phyloP scores from a whole-genome alignment of 2,113 vertebrate genomes.

The Meriones unguiculatus region DNA sequence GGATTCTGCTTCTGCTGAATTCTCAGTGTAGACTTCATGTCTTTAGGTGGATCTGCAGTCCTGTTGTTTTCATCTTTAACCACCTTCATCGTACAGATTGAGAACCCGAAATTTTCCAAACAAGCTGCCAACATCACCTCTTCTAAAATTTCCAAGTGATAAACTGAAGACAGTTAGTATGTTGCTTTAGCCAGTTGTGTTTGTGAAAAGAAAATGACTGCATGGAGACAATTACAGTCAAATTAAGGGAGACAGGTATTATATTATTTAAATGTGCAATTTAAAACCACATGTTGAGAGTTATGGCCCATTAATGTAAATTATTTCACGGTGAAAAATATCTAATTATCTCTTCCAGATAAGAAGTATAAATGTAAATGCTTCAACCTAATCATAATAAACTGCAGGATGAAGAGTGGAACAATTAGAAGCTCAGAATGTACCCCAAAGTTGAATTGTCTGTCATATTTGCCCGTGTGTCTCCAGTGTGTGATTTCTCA shows the following conservation, averaged over 20 bases:
- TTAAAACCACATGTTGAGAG: conserved; percentile 76
- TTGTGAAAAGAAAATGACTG: conserved; percentile 72
- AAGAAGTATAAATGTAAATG: conserved; percentile 83
- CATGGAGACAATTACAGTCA: conserved; percentile 76
- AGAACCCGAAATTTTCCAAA: not conserved
- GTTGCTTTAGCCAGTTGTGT: not conserved
- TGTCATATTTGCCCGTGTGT: conserved; percentile 3
- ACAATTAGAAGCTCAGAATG: conserved; percentile 39
- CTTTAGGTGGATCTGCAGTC: not conserved
- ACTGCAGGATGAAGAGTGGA: conserved; percentile 48
- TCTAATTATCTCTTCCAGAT: conserved; percentile 82
- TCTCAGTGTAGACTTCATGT: accelerated
- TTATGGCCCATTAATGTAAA: conserved; percentile 82
- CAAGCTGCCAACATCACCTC: not conserved
- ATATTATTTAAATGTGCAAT: conserved; percentile 76
- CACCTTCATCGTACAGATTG: not conserved
- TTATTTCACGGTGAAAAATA: conserved; percentile 83
- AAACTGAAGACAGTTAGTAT: not conserved
- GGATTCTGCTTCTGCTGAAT: not conserved
- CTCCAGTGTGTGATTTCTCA: not conserved
- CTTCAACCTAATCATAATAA: conserved; percentile 74
- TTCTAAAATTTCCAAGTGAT: conserved; percentile 32
- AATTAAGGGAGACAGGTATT: conserved; percentile 80
- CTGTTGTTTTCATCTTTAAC: not conserved
- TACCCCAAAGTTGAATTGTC: conserved; percentile 56